Evolutionary conservation across 2,113 vertebrate species (phyloP).

Genomic region (Aspidoscelis tigris): DNA sequence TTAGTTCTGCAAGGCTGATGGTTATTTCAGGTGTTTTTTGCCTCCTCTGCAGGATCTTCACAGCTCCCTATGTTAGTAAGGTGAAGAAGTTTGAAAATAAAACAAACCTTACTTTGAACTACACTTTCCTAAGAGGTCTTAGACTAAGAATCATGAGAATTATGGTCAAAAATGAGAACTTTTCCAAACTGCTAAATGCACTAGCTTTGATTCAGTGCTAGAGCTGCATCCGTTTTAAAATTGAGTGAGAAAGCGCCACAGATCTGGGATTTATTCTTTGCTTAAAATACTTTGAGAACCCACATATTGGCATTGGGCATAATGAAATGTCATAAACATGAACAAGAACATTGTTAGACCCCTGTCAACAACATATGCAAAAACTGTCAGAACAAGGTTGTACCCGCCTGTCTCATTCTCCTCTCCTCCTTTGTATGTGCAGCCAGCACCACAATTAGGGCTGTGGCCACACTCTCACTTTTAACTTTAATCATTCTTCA

Average conservation of each 20-base stretch:
- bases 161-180: neutral
- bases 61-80: neutral
- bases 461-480: too few relatives aligned
- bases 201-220: constrained; percentile 45
- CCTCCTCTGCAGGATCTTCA: constrained; percentile 16
- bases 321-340: neutral
- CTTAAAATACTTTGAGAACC: constrained; percentile 42
- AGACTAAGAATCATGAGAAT: too few relatives aligned
- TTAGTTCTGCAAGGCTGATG: neutral
- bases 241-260: neutral
- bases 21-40: neutral
- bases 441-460: neutral
- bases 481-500: too few relatives aligned
- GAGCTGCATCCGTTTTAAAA: neutral
- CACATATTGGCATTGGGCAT: neutral
- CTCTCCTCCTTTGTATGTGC: neutral
- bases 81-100: neutral
- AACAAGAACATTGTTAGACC: constrained; percentile 1
- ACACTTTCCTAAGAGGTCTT: too few relatives aligned
- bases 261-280: constrained; percentile 28
- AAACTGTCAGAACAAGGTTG: too few relatives aligned
- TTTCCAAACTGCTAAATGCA: constrained; percentile 33
- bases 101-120: too few relatives aligned
- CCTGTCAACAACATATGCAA: too few relatives aligned
- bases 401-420: too few relatives aligned